Base-by-base conservation (phyloP, 2,888 invertebrate genomes). In the Drosophila pseudotakahashii region DNA sequence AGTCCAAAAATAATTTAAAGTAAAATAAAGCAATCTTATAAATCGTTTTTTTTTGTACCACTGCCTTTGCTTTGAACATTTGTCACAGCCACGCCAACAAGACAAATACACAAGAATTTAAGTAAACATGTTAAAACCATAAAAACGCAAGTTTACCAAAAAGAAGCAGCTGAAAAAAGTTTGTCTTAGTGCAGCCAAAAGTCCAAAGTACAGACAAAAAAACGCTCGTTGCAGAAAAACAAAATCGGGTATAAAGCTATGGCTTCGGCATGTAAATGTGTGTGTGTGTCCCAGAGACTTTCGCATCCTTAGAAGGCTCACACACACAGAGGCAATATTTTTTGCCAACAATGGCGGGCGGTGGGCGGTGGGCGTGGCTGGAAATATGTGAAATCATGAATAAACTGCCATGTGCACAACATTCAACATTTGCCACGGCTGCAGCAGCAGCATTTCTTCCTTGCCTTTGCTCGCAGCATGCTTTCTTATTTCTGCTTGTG, bases 371-470 rank as follows among this genome's bases (percentile, higher is more conserved):
- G 34, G 42, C 39, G 51, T 55, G 68, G 64, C 67, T 75, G 76
- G 64, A 89, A 81, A 89, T 89, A 89, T 85, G 82, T 84, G 89
- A 89, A 89, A 89, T 85, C 89, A 89, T 85, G 84, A 89, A 85
- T 85, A 85, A 85, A 89, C 79, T 85, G 89, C 88, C 84, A 89
- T 89, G 89, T 88, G 84, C 88, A 85, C 82, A 89, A 73, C 85
- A 79, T 81, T 87, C 81, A 79, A 69, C 72, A 77, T 75, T 75
- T 68, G 63, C 64, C 74, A 64, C 58, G 54, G 47, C 59, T 32
- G 64, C 69, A 36, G 62, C 42, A 36, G 58, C 47, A 39, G 58
- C 55, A 54, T 45, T 64, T 44, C 61, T 54, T 41, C 42, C 39
- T 30, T 7, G 34, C 41, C 39, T 39, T 36, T 60, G 51, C 63